These are phyloP conservation scores for Diploptera punctata DNA, from an alignment of 2,888 invertebrate genomes.

Conservation along the genomic window DNA sequence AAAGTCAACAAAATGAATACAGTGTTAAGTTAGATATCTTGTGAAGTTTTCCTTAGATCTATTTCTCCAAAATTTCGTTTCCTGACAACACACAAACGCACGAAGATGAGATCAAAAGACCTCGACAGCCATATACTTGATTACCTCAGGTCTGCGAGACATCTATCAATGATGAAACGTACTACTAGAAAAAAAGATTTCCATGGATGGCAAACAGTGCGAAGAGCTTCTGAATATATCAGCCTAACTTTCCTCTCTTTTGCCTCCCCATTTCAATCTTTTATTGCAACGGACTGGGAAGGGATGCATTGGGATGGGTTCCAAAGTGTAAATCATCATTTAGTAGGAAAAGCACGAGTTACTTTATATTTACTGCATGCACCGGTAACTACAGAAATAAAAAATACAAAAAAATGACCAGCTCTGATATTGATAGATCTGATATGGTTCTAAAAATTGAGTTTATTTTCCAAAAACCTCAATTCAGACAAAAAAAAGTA, in stretches of 20 bases:
- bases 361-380: slow-evolving; percentile 6
- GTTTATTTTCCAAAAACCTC: too few species aligned
- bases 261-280: slow-evolving; percentile 12
- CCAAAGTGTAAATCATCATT: slow-evolving; percentile 4
- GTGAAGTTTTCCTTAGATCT: too few species aligned
- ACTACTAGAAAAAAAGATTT: not conserved
- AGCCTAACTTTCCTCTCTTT: not conserved
- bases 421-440: not conserved
- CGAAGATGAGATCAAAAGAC: slow-evolving; percentile 24
- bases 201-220: not conserved
- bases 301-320: not conserved
- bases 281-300: not conserved
- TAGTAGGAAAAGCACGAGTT: not conserved
- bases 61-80: not conserved
- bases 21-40: too few species aligned
- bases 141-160: slow-evolving; percentile 18
- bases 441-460: too few species aligned
- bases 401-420: not conserved
- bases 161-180: slow-evolving; percentile 27
- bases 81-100: not conserved
- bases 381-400: not conserved
- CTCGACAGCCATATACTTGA: slow-evolving; percentile 17
- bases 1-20: too few species aligned
- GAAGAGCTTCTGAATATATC: slow-evolving; percentile 15
- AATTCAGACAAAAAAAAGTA: too few species aligned